Conservation (phyloP, 2,797 vertebrate species). For the Dipus sagitta region DNA sequence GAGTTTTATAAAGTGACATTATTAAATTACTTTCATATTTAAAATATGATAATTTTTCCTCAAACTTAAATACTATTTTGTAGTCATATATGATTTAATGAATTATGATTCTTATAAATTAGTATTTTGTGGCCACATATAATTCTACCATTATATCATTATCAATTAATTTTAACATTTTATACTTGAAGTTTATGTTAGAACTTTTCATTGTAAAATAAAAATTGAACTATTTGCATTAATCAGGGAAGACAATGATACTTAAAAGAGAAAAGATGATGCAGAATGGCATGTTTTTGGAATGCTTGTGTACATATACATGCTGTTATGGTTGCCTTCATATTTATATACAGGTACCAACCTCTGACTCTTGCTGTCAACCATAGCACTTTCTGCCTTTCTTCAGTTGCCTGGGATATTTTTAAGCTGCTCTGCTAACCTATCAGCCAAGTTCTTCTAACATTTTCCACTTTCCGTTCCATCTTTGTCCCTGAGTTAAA, state of each 20-base stretch:
- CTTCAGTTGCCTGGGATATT: constrained; percentile 44
- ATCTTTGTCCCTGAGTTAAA: constrained; percentile 7
- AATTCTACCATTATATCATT: background rate
- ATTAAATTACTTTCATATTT: background rate
- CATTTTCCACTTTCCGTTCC: background rate
- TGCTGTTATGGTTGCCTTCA: background rate
- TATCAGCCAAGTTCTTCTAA: background rate
- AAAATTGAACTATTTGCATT: background rate
- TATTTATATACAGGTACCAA: background rate
- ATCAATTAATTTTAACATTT: background rate
- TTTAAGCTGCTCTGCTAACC: background rate
- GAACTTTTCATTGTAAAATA: background rate
- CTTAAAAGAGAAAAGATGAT: background rate
- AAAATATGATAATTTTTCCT: background rate
- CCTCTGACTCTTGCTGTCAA: background rate
- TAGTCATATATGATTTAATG: background rate
- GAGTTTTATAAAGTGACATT: background rate
- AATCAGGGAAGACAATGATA: background rate
- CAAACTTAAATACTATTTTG: constrained; percentile 8
- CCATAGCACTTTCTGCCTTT: background rate
- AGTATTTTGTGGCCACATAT: too few relatives aligned
- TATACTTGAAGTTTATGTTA: background rate
- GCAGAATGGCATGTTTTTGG: background rate
- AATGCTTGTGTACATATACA: background rate
- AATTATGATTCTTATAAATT: too few relatives aligned